These are phyloP conservation scores for Capromys pilorides DNA, from an alignment of 2,797 vertebrate genomes.

Conservation along the genomic window DNA sequence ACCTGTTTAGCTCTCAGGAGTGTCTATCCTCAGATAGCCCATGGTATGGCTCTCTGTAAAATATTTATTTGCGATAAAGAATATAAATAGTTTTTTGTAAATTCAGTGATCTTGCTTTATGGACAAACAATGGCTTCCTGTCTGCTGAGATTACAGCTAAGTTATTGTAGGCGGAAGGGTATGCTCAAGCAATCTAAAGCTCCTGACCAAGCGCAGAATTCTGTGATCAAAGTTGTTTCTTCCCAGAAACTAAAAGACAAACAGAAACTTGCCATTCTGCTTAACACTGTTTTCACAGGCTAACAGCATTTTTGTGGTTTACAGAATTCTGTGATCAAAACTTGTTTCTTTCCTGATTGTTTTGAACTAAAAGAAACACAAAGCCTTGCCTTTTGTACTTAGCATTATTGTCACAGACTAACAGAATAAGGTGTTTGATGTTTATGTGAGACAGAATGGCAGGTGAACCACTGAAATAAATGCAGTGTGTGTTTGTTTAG, in stretches of 20 bases:
- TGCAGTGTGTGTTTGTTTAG: neutral
- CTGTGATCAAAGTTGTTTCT: neutral
- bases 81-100: neutral
- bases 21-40: neutral
- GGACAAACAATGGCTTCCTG: neutral
- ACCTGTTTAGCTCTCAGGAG: neutral
- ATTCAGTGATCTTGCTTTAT: neutral
- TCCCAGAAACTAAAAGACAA: neutral
- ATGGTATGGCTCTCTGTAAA: neutral
- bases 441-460: neutral
- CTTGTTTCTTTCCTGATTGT: neutral
- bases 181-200: neutral
- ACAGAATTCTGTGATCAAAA: neutral
- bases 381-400: neutral
- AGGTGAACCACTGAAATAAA: neutral
- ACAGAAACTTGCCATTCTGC: neutral
- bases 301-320: too few species aligned
- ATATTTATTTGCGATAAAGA: constrained; percentile 21
- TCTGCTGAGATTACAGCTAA: neutral
- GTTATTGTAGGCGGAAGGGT: neutral
- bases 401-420: neutral
- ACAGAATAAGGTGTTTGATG: neutral
- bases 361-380: neutral
- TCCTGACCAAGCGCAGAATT: neutral
- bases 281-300: neutral